Conservation (phyloP, 2,113 vertebrate genomes). For the Ochotona curzoniae region DNA sequence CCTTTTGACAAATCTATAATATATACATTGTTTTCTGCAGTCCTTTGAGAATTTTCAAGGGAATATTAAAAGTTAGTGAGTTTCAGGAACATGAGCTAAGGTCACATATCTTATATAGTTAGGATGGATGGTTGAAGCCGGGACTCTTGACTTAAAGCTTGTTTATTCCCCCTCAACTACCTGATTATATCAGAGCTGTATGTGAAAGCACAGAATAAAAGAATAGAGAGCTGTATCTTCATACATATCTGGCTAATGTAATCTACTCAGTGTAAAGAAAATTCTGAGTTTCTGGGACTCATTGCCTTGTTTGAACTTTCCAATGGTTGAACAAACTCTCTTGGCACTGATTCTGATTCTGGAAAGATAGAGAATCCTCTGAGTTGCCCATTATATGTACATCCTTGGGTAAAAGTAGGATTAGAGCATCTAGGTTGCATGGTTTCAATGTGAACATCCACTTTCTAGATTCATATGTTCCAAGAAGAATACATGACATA, state of each 20-base stretch:
- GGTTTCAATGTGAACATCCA: neutral
- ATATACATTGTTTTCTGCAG: neutral
- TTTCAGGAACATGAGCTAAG: neutral
- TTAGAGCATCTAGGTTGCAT: neutral
- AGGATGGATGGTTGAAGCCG: neutral
- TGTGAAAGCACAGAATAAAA: neutral
- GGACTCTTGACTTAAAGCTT: neutral
- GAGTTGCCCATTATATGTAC: neutral
- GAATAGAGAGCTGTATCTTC: neutral
- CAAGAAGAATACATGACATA: neutral
- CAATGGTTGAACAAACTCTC: neutral
- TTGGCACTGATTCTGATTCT: neutral
- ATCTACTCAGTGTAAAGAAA: neutral
- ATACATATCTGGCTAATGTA: neutral
- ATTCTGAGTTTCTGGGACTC: neutral
- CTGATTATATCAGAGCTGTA: neutral
- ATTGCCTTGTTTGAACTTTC: neutral
- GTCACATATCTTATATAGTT: neutral
- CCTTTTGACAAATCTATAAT: neutral
- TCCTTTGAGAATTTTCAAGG: conserved; percentile 20
- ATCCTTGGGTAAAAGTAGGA: neutral
- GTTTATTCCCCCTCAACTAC: neutral
- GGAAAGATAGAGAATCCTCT: neutral
- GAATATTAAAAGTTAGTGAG: neutral
- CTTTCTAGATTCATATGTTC: neutral